Percentiles rank a stretch among this genome's conserved stretches.
These are phyloP conservation scores for Drosophila ironensis DNA, from an alignment of 1,140 invertebrate genomes.

Conservation along the genomic window DNA sequence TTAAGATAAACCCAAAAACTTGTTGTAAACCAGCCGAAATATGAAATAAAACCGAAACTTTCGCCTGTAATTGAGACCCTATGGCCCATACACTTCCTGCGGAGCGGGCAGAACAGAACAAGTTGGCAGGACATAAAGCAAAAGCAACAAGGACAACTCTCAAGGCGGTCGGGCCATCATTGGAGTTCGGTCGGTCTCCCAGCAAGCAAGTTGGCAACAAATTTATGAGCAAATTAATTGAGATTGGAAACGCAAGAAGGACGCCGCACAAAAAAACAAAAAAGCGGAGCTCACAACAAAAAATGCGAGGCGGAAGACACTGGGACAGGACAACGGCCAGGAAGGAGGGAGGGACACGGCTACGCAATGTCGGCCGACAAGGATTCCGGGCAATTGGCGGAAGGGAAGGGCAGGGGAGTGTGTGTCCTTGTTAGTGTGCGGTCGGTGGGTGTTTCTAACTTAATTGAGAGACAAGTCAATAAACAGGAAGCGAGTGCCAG, in stretches of 20 bases:
- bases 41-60: background rate
- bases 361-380: conserved; percentile 49
- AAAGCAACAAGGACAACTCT: conserved; percentile 60
- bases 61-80: no score
- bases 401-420: background rate
- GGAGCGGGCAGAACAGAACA: background rate
- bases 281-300: background rate
- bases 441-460: conserved; percentile 66
- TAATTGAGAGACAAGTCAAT: conserved; percentile 81
- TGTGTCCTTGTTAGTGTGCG: conserved; percentile 39
- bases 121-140: conserved; percentile 65
- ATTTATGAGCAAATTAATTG: conserved; percentile 81
- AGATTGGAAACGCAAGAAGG: conserved; percentile 73
- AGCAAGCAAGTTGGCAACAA: conserved; percentile 64
- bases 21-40: no score
- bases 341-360: conserved; percentile 20
- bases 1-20: no score
- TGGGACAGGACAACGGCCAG: conserved; percentile 4
- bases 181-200: background rate
- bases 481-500: conserved; percentile 72
- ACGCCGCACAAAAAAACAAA: conserved; percentile 8
- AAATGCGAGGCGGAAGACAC: background rate
- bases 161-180: conserved; percentile 21
- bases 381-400: background rate
- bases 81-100: no score